These are phyloP conservation scores for Laupala kohalensis DNA, from an alignment of 1,140 invertebrate genomes.

Conservation along the genomic window DNA sequence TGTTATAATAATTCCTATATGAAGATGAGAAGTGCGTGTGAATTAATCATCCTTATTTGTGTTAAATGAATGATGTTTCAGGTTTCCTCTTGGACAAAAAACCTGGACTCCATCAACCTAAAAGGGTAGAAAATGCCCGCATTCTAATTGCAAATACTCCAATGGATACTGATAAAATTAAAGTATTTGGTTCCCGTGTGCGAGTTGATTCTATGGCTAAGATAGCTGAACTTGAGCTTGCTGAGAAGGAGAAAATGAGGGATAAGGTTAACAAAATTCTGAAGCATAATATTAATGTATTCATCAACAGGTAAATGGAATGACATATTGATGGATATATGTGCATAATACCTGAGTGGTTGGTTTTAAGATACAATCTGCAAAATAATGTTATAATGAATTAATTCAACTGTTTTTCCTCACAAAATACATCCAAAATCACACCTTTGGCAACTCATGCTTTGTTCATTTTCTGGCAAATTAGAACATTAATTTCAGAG, in stretches of 20 bases:
- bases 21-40: not conserved
- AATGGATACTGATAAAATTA: conserved; percentile 99
- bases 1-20: not conserved
- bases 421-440: too few relatives aligned
- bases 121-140: conserved; percentile 79
- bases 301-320: conserved; percentile 79
- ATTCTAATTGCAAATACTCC: conserved; percentile 99
- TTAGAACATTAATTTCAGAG: too few relatives aligned
- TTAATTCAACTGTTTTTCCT: too few relatives aligned
- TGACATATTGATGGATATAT: too few relatives aligned
- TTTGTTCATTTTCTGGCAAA: too few relatives aligned
- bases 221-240: conserved; percentile 92
- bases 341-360: too few relatives aligned
- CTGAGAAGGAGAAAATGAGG: conserved; percentile 99
- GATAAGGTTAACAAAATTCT: conserved; percentile 97
- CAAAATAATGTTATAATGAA: too few relatives aligned
- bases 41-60: not conserved
- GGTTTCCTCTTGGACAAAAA: conserved; percentile 96
- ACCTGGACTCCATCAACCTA: conserved; percentile 78
- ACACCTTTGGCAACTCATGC: too few relatives aligned
- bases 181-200: conserved; percentile 97
- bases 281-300: conserved; percentile 93
- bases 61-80: conserved; percentile 19
- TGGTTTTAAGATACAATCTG: too few relatives aligned
- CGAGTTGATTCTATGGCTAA: conserved; percentile 96